Conservation (phyloP, 2,113 vertebrate genomes). For the Hemichromis elongatus region DNA sequence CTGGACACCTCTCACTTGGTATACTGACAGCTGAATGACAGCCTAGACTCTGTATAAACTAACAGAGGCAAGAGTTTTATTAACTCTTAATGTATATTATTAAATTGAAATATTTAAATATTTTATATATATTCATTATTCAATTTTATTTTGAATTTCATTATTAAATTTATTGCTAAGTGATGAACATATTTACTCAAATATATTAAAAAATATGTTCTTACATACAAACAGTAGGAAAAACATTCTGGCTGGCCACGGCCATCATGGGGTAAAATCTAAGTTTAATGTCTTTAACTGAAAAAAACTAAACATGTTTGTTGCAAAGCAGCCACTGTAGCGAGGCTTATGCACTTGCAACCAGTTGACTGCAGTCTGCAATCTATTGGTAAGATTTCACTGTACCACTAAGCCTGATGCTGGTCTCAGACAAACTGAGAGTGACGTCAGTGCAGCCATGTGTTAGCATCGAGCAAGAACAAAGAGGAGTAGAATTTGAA, state of each 20-base stretch:
- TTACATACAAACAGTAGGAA: background rate
- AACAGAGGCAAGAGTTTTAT: too few relatives aligned
- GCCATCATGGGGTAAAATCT: background rate
- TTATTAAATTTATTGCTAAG: background rate
- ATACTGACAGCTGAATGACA: background rate
- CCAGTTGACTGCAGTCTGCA: background rate
- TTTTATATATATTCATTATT: background rate
- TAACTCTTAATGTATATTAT: too few relatives aligned
- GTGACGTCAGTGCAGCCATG: accelerated
- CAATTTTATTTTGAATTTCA: too few relatives aligned
- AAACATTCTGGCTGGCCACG: background rate
- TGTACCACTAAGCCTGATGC: background rate
- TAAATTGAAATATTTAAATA: background rate
- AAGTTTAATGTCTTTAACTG: background rate
- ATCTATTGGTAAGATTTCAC: background rate
- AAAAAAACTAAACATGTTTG: background rate
- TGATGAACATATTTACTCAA: background rate
- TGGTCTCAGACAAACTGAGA: background rate
- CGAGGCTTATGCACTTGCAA: accelerated
- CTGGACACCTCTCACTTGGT: background rate
- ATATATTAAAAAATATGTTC: background rate
- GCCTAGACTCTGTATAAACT: background rate
- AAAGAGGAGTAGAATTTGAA: background rate
- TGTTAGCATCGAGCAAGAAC: background rate
- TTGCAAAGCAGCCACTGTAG: background rate